Conservation (phyloP, 2,888 invertebrate genomes). For the Oligia fasciuncula region DNA sequence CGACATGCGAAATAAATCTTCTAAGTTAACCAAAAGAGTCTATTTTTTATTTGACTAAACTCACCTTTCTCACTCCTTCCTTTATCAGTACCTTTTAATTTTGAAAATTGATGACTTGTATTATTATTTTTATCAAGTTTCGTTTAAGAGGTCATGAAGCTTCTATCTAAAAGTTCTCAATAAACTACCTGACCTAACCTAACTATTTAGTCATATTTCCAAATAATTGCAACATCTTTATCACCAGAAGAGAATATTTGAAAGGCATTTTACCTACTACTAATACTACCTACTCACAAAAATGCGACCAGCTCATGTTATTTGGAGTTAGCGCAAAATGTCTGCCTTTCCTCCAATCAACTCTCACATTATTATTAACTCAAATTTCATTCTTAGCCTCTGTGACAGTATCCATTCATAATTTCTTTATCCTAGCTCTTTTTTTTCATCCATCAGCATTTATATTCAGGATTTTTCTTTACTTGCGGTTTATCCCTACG, state of each 20-base stretch:
- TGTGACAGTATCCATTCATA: neutral
- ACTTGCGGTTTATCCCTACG: neutral
- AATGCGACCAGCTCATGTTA: neutral
- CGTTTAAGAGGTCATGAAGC: neutral
- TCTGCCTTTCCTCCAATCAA: neutral
- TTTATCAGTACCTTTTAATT: slow-evolving; percentile 65
- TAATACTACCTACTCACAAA: neutral
- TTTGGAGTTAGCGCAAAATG: neutral
- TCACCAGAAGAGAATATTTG: neutral
- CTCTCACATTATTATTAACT: neutral
- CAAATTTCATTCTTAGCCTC: neutral
- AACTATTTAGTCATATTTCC: neutral
- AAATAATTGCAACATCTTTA: neutral
- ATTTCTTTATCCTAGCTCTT: neutral
- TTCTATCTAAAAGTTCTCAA: neutral
- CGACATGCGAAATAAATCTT: slow-evolving; percentile 1
- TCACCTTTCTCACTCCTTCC: slow-evolving; percentile 67
- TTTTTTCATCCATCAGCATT: neutral
- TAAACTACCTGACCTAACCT: neutral
- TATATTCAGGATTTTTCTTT: neutral
- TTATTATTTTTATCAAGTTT: slow-evolving; percentile 10
- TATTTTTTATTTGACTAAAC: slow-evolving; percentile 32
- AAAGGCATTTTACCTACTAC: neutral
- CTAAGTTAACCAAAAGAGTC: neutral
- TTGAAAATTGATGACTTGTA: slow-evolving; percentile 18